Base-by-base conservation (phyloP, 2,797 vertebrate genomes). In the Ambastaia sidthimunki region DNA sequence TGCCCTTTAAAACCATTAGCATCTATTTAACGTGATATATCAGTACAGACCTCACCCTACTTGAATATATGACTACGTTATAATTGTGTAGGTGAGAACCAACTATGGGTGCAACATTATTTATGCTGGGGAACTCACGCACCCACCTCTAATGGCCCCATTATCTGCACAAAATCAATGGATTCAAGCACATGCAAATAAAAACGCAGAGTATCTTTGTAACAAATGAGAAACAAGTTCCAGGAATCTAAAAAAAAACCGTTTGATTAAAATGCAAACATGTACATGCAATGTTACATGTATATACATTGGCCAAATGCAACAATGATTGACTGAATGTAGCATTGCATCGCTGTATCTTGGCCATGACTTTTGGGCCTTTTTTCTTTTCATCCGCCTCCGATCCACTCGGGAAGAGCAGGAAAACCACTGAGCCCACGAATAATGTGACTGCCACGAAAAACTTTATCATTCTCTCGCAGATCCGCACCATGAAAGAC, bases 301-400 rank as follows among this genome's bases (percentile, higher is more conserved):
- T 37, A 37, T 41, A 41, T 41, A 41, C 7, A 41, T 41, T 41
- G 37, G 37, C 6, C 37, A 41, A 7, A 44, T 44, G 41, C 41
- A 44, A 44, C 10, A 41, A 37, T 65, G 15, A 1, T 71, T 55
- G n/a, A 50, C 41, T 50, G 54, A 63, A 52, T 31, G 55, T 21
- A 44, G 41, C 41, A 44, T 44, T 44, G 41, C 21, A 52, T 23
- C 59, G 10, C 21, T 11, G 31, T 88, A 98, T 96, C 96, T 98
- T 96, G 21, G 88, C 89, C 0, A 97, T 97, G 75, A 99, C 97
- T 96, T 98, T 98, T 66, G 97, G 97, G 0, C 97, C 97, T 80
- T 96, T 98, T 90, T 96, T 97, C 90, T 96, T 97, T 86, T 97
- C 97, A 68, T 98, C 96, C 0, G 96, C 97, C 2, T 93, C 90